A percentile compares a stretch with the other conserved stretches of the same genome.
Conservation (phyloP, 2,113 vertebrate genomes). For the Mohoua ochrocephala region DNA sequence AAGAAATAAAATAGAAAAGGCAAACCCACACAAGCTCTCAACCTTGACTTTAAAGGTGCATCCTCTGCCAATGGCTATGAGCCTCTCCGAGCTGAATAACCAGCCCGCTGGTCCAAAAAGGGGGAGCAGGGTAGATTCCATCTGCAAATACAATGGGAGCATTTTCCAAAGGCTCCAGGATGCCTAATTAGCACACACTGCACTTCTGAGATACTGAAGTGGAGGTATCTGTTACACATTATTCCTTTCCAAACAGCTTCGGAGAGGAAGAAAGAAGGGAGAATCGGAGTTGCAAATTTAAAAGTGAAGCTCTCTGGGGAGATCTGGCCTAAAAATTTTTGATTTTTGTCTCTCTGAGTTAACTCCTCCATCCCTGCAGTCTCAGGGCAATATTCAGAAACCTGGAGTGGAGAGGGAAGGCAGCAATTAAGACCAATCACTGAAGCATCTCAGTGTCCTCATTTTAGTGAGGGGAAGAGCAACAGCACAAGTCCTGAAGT, state of each 20-base stretch:
- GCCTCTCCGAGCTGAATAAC: background rate
- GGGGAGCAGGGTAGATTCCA: background rate
- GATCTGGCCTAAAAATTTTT: background rate
- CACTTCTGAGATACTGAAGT: background rate
- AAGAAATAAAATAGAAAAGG: background rate
- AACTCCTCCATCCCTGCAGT: background rate
- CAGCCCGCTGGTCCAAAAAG: background rate
- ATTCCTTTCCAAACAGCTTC: background rate
- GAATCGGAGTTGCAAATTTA: background rate
- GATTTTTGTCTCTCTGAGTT: background rate
- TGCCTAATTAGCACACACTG: conserved; percentile 18
- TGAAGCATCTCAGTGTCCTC: background rate
- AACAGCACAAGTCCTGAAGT: background rate
- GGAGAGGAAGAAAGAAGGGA: background rate
- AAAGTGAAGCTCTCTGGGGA: background rate
- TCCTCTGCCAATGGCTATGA: background rate
- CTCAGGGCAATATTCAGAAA: background rate
- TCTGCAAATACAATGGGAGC: background rate
- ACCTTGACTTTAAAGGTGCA: background rate
- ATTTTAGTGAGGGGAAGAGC: background rate
- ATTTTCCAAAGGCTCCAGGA: conserved; percentile 18
- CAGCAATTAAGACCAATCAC: background rate
- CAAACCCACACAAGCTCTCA: background rate
- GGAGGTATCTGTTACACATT: background rate
- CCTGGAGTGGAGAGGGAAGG: background rate